Evolutionary conservation across 2,113 vertebrate genomes (phyloP).

Genomic region (Proterorhinus semilunaris): DNA sequence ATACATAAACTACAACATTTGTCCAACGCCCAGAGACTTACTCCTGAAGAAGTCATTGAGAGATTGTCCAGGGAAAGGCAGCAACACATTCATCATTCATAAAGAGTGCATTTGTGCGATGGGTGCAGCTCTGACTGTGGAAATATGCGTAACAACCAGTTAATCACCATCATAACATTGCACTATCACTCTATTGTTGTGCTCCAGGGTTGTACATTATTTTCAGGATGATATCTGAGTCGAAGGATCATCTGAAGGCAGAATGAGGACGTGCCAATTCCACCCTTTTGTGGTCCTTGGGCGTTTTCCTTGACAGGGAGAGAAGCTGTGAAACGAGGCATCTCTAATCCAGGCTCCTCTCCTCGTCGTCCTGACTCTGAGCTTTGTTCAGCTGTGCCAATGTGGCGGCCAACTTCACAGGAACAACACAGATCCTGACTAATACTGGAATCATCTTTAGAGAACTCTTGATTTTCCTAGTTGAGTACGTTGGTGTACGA

Average conservation of each 20-base stretch:
- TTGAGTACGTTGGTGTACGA: too few relatives aligned
- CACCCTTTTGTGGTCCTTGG: not conserved
- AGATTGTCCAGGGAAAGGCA: not conserved
- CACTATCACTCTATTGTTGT: too few relatives aligned
- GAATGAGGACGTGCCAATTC: not conserved
- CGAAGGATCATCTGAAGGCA: not conserved
- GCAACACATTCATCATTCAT: conserved; percentile 7
- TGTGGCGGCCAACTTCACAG: too few relatives aligned
- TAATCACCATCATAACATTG: too few relatives aligned
- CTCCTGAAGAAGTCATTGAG: not conserved
- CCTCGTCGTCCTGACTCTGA: not conserved
- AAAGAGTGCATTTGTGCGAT: not conserved
- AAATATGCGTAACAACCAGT: too few relatives aligned
- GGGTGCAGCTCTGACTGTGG: not conserved
- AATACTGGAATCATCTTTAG: not conserved
- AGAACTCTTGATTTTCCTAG: too few relatives aligned
- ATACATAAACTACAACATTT: not conserved
- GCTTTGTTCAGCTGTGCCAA: not conserved
- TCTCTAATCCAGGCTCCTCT: not conserved
- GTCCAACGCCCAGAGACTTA: not conserved
- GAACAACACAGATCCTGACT: not conserved
- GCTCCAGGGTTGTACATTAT: too few relatives aligned
- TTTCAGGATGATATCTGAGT: not conserved
- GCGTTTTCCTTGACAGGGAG: not conserved
- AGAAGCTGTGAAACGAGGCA: not conserved